Base-by-base conservation (phyloP, 2,888 invertebrate genomes). In the Scaptomyza flava region DNA sequence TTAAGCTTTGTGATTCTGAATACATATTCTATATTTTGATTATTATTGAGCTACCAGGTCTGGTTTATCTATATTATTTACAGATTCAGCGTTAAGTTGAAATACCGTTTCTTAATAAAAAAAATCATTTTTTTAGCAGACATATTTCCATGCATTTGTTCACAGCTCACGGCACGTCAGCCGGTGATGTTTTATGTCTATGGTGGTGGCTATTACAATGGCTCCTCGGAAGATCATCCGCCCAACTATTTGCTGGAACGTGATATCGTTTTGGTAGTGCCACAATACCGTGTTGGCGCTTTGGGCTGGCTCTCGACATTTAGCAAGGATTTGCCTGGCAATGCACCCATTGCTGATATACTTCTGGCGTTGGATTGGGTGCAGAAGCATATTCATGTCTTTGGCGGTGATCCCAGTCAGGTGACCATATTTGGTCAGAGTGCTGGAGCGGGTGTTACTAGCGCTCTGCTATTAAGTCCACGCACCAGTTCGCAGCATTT, bases 341-440 rank as follows among this genome's bases (percentile, higher is more conserved):
- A 94, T 87, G 93, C 92, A 61, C 93, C 93, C 0, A 85, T 94
- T 41, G 86, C 92, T 27, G 94, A 94, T 83, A 90, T 93, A 47
- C 75, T 93, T 2, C 63, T 93, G 46, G 93, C 93, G 0, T 76
- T 94, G 23, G 76, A 93, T 47, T 94, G 94, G 94, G 93, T 93
- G 6, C 91, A 93, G 51, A 84, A 91, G 27, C 89, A 94, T 74
- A 93, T 94, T 14, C 70, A 77, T 8, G 57, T 79, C 11, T 94
- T 94, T 71, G 93, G 93, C 14, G 94, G 94, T 3, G 92, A 94
- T 86, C 91, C 93, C 9, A 67, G 79, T 0, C 80, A 87, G 42
- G 92, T 94, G 1, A 94, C 94, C 1, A 89, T 94, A 41, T 92
- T 93, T 65, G 93, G 94, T 1, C 93, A 94, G 78, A 93, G 93